Evolutionary conservation across 2,888 invertebrate genomes (phyloP).

Genomic region (Eupeodes luniger): DNA sequence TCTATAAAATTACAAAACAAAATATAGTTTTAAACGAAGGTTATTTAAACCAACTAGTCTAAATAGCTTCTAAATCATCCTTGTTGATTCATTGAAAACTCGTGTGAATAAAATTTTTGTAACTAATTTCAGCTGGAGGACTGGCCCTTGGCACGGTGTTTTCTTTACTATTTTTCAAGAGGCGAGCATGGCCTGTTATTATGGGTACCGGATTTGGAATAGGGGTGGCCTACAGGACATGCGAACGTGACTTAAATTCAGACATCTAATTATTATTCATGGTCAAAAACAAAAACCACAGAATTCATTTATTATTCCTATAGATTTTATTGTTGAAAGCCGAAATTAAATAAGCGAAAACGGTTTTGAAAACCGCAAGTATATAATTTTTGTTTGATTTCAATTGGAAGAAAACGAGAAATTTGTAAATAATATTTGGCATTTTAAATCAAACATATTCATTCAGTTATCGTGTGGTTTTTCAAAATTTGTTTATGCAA

Average conservation of each 20-base stretch:
- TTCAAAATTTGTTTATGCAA: constrained; percentile 16
- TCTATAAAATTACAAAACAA: background rate
- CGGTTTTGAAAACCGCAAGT: constrained; percentile 24
- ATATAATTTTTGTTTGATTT: constrained; percentile 44
- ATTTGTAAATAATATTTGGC: background rate
- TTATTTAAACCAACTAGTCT: background rate
- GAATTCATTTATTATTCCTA: constrained; percentile 57
- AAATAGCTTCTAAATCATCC: background rate
- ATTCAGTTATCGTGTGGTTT: background rate
- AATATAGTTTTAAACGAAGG: background rate
- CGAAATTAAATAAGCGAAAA: constrained; percentile 10
- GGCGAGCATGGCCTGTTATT: constrained; percentile 94
- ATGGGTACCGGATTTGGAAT: constrained; percentile 95
- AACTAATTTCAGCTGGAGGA: constrained; percentile 90
- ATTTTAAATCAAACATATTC: background rate
- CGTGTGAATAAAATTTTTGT: constrained; percentile 25
- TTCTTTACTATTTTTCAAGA: constrained; percentile 92
- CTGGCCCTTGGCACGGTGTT: constrained; percentile 91
- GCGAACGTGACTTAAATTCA: constrained; percentile 80
- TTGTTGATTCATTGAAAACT: background rate
- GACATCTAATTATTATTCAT: constrained; percentile 54
- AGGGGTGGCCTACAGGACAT: constrained; percentile 89
- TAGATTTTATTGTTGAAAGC: constrained; percentile 58
- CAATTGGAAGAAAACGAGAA: background rate
- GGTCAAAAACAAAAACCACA: constrained; percentile 27